These are phyloP conservation scores for Ptyas mucosa DNA, from an alignment of 2,113 vertebrate species.

Conservation along the genomic window DNA sequence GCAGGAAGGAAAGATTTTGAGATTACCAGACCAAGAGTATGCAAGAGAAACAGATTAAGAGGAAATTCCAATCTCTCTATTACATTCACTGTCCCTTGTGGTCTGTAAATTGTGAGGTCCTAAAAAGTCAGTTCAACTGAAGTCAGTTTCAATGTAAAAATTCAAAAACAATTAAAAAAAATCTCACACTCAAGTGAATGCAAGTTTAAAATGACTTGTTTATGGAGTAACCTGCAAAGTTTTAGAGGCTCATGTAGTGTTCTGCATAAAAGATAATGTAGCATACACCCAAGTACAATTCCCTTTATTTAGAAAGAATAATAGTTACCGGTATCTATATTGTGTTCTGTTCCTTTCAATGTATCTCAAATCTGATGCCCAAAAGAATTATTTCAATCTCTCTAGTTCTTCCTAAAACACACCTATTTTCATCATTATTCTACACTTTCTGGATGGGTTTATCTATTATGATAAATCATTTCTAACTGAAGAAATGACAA, in stretches of 20 bases:
- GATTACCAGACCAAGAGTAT: background rate
- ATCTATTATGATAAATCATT: background rate
- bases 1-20: background rate
- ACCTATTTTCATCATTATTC: background rate
- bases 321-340: background rate
- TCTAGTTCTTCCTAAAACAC: background rate
- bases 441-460: background rate
- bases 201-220: background rate
- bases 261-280: background rate
- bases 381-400: background rate
- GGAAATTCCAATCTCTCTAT: background rate
- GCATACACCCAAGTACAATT: background rate
- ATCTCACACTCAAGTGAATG: background rate
- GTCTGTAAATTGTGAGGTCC: background rate
- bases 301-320: background rate
- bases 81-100: background rate
- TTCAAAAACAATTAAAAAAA: background rate
- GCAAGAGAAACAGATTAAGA: background rate
- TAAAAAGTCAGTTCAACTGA: background rate
- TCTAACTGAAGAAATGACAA: background rate
- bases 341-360: background rate
- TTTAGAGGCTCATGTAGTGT: background rate
- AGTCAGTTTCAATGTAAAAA: background rate
- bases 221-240: background rate
- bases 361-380: background rate